A percentile compares a stretch with the other conserved stretches of the same genome.
Conservation (phyloP, 1,140 invertebrate species). For the Lanistes nyassanus region DNA sequence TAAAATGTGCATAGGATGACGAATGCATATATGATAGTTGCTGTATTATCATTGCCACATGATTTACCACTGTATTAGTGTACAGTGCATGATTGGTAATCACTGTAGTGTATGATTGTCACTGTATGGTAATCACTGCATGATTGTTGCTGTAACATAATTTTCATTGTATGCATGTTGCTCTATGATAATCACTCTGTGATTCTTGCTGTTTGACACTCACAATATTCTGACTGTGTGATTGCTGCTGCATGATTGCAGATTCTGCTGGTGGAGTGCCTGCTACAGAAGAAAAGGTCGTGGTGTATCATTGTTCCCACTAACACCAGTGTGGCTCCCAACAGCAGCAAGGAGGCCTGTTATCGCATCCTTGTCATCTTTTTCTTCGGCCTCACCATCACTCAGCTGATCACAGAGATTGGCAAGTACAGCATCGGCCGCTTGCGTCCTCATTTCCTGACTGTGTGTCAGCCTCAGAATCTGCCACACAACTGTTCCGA, state of each 20-base stretch:
- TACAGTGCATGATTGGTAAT: too few species aligned
- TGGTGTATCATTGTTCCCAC: conserved; percentile 6
- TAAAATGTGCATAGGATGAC: too few species aligned
- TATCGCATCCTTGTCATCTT: conserved; percentile 73
- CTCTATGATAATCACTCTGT: too few species aligned
- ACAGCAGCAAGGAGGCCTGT: conserved; percentile 7
- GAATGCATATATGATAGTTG: too few species aligned
- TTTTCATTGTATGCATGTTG: too few species aligned
- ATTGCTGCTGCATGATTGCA: conserved; percentile 13
- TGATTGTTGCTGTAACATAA: too few species aligned
- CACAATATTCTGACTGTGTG: too few species aligned
- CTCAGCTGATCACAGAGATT: conserved; percentile 81
- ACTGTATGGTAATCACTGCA: too few species aligned
- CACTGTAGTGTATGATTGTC: too few species aligned
- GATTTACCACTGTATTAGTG: too few species aligned
- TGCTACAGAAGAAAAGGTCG: conserved; percentile 19
- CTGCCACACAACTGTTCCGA: conserved; percentile 32
- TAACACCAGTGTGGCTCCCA: not conserved
- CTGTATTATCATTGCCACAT: too few species aligned
- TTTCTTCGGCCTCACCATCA: conserved; percentile 84
- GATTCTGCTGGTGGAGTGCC: conserved; percentile 45
- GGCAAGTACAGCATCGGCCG: conserved; percentile 92
- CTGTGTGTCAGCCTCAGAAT: conserved; percentile 65
- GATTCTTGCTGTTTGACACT: too few species aligned
- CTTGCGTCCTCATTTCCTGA: conserved; percentile 90